Evolutionary conservation across 2,888 invertebrate genomes (phyloP).

Genomic region (Tetanocera ferruginea): DNA sequence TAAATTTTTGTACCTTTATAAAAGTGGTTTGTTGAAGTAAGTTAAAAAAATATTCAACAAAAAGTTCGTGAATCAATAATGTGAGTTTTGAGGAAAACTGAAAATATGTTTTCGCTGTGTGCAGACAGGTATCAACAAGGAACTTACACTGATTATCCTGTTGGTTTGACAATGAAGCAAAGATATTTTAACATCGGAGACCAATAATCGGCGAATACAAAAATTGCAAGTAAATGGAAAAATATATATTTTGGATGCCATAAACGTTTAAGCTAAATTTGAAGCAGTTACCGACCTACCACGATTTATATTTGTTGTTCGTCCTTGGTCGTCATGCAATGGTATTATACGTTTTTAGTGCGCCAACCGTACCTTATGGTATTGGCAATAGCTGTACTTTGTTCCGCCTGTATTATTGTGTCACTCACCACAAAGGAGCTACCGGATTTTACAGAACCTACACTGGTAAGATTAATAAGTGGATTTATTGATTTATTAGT

Average conservation of each 20-base stretch:
- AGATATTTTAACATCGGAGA: not conserved
- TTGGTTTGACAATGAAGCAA: not conserved
- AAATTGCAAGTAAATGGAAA: too few relatives aligned
- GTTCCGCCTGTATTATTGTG: conserved; percentile 77
- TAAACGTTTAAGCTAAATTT: too few relatives aligned
- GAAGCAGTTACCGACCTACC: too few relatives aligned
- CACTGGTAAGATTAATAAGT: conserved; percentile 74
- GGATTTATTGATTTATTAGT: conserved; percentile 19
- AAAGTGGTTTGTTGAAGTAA: too few relatives aligned
- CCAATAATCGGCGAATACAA: not conserved
- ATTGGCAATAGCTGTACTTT: conserved; percentile 75
- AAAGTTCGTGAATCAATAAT: too few relatives aligned
- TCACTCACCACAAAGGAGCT: conserved; percentile 75
- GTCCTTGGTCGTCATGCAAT: conserved; percentile 49
- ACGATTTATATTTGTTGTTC: too few relatives aligned
- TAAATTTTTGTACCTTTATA: too few relatives aligned
- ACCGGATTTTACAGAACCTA: conserved; percentile 90
- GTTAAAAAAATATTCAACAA: too few relatives aligned
- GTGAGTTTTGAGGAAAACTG: too few relatives aligned
- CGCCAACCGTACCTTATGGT: conserved; percentile 79
- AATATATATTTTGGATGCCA: too few relatives aligned
- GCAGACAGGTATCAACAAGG: not conserved
- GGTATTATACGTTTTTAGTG: conserved; percentile 78
- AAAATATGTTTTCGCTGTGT: not conserved
- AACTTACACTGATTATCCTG: not conserved